Base-by-base conservation (phyloP, 2,888 invertebrate genomes). In the Punctoribates punctum region DNA sequence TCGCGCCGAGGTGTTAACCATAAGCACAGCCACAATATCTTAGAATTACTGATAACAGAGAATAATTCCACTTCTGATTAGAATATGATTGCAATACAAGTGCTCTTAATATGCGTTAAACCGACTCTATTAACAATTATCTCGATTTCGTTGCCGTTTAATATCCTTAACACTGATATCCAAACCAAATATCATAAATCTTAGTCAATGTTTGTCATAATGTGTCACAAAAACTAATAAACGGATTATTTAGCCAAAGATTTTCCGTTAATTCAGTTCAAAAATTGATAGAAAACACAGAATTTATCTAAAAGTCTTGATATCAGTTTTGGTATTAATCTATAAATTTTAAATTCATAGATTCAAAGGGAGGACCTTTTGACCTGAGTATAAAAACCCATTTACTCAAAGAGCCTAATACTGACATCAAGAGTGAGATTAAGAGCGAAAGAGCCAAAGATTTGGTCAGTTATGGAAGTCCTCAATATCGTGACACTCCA, bases 351-450 rank as follows among this genome's bases (percentile, higher is more conserved):
- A 1, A 15, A 13, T 65, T 6, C 0, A 3, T 42, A 78, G 79
- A 77, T 46, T 38, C 67, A 34, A 77, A 73, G 54, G 78, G 78
- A 20, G 78, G 60, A 60, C 77, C 79, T 1, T 78, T 77, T 51
- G 79, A 79, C 34, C 54, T 79, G 46, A 79, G 78, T 46, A 77
- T 79, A 73, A 79, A 79, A 38, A 65, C 17, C 9, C 65, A 65
- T 65, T 38, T 65, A 65, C 34, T 65, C 13, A 65, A 65, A 65
- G 65, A 65, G 20, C 23, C 65, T 1, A 65, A 65, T 34, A 65
- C 15, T 65, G 65, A 65, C 8, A 17, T 38, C 13, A 65, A 38
- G 27, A 29, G 9, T 65, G 25, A 62, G 6, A 42, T 42, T 1
- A 62, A 62, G 62, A 62, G 27, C 20, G 65, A 65, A 65, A 65